Conservation (phyloP, 2,797 vertebrate species). For the Crenichthys baileyi region DNA sequence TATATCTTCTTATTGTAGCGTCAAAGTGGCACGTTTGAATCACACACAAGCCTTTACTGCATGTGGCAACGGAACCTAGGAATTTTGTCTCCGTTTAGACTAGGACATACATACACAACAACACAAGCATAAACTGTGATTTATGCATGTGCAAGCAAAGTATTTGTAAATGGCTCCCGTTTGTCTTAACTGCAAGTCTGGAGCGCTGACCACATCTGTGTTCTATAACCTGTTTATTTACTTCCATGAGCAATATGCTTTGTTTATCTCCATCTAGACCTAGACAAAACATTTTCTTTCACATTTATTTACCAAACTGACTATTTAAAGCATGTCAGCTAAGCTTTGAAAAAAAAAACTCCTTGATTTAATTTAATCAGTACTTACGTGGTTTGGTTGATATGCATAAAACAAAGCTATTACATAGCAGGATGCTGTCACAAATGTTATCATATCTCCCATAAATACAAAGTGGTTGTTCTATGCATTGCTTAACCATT, state of each 20-base stretch:
- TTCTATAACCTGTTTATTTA: slow-evolving; percentile 44
- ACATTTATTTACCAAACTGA: slow-evolving; percentile 18
- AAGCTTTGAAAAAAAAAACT: background rate
- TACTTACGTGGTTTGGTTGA: background rate
- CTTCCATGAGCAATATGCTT: slow-evolving; percentile 41
- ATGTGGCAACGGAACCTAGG: slow-evolving; percentile 57
- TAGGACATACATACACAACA: slow-evolving; percentile 74
- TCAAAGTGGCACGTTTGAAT: slow-evolving; percentile 63
- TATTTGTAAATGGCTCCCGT: slow-evolving; percentile 67
- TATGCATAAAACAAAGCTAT: background rate
- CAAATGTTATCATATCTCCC: background rate
- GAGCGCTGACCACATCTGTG: slow-evolving; percentile 62
- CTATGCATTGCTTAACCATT: background rate
- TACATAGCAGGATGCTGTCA: background rate
- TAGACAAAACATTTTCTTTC: slow-evolving; percentile 62
- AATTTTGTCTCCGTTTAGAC: slow-evolving; percentile 75
- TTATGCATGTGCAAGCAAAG: slow-evolving; percentile 64
- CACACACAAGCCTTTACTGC: slow-evolving; percentile 52
- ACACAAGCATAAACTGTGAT: slow-evolving; percentile 68
- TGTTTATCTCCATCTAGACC: slow-evolving; percentile 36
- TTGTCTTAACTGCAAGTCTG: slow-evolving; percentile 64
- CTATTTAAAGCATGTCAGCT: background rate
- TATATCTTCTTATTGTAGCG: slow-evolving; percentile 65
- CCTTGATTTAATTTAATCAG: slow-evolving; percentile 2
- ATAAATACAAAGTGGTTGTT: background rate